phyloP scores from a whole-genome alignment of 2,113 vertebrate species.

The Alouatta palliata region DNA sequence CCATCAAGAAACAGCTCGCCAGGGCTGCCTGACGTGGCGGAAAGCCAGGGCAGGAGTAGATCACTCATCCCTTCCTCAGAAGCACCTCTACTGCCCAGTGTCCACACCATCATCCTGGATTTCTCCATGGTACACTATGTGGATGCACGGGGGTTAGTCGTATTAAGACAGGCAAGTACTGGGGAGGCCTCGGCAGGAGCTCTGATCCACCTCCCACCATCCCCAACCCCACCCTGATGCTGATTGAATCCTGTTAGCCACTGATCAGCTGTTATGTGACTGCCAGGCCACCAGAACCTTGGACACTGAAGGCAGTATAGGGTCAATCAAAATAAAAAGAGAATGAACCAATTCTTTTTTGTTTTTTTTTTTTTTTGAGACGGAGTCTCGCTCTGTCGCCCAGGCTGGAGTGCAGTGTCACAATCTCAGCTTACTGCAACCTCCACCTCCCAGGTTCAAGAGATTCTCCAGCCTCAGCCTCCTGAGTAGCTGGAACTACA shows the following conservation, averaged over 20 bases:
- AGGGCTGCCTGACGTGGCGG: rapidly evolving
- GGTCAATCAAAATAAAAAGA: background rate
- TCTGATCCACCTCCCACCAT: background rate
- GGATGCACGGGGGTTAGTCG: constrained; percentile 61
- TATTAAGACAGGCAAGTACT: constrained; percentile 74
- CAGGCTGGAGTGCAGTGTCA: too few species aligned
- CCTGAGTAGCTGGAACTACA: too few species aligned
- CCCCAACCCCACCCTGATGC: background rate
- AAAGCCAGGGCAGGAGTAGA: background rate
- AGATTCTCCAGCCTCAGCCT: too few species aligned
- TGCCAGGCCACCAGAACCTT: background rate
- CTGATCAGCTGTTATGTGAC: background rate
- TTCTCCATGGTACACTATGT: constrained; percentile 82
- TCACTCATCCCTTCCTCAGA: background rate
- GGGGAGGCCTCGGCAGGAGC: background rate
- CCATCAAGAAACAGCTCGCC: background rate
- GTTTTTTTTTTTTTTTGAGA: too few species aligned
- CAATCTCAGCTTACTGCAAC: too few species aligned
- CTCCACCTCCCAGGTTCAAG: too few species aligned
- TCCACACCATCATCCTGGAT: constrained; percentile 82
- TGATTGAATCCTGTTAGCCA: background rate
- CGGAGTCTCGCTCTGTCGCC: too few species aligned
- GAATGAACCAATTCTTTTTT: background rate
- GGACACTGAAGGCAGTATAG: background rate
- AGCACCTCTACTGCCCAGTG: rapidly evolving